These are phyloP conservation scores for Stomorhina lunata DNA, from an alignment of 2,888 invertebrate genomes.

Conservation along the genomic window DNA sequence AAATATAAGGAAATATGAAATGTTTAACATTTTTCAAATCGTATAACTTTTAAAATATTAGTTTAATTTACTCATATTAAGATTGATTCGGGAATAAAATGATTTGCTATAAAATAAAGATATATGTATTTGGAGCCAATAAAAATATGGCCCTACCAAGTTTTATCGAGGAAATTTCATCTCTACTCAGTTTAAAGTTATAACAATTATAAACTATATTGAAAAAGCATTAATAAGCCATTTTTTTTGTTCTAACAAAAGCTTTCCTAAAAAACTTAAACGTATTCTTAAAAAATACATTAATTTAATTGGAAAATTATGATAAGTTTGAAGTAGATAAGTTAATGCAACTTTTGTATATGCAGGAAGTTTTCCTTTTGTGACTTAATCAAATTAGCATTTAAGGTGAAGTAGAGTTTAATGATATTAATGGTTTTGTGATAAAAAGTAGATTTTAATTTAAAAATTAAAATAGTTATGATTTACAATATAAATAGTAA, in stretches of 20 bases:
- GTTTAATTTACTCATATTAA: neutral
- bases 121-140: neutral
- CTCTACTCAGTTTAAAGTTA: too few species aligned
- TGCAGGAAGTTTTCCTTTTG: slow-evolving; percentile 12
- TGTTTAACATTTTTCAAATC: too few species aligned
- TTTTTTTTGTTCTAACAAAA: too few species aligned
- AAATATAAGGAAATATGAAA: too few species aligned
- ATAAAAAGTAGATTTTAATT: neutral
- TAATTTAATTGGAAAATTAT: too few species aligned
- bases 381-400: neutral
- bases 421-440: neutral
- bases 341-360: neutral
- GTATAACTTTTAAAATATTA: too few species aligned
- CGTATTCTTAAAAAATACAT: too few species aligned
- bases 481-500: neutral
- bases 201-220: too few species aligned
- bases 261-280: too few species aligned
- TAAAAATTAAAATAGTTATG: neutral
- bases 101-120: neutral
- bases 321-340: too few species aligned
- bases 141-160: neutral
- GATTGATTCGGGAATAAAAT: neutral
- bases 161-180: too few species aligned
- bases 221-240: too few species aligned
- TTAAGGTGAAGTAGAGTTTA: neutral